A percentile compares a stretch with the other conserved stretches of the same genome.
phyloP scores from a whole-genome alignment of 2,888 invertebrate species.

The Drepanosiphum platanoidis region DNA sequence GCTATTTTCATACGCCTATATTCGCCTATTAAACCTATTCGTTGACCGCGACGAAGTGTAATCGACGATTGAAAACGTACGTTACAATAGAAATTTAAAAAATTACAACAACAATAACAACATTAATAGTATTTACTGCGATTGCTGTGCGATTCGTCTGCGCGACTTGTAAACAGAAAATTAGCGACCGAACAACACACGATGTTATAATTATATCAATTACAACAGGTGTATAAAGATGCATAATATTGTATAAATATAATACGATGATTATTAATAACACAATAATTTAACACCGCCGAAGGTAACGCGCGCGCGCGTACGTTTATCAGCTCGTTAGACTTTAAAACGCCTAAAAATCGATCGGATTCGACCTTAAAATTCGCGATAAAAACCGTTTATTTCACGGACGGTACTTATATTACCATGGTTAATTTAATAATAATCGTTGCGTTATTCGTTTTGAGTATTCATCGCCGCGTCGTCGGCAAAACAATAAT shows the following conservation, averaged over 20 bases:
- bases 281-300: too few relatives aligned
- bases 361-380: constrained; percentile 4
- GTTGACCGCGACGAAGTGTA: too few relatives aligned
- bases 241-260: not conserved
- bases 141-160: too few relatives aligned
- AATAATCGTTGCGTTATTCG: not conserved
- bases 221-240: not conserved
- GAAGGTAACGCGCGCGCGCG: not conserved
- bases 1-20: too few relatives aligned
- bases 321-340: not conserved
- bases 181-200: not conserved
- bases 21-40: too few relatives aligned
- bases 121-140: too few relatives aligned
- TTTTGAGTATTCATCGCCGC: too few relatives aligned
- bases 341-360: not conserved
- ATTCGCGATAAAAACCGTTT: not conserved
- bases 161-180: not conserved
- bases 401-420: not conserved
- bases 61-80: too few relatives aligned
- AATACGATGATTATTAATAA: too few relatives aligned
- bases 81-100: too few relatives aligned
- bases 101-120: too few relatives aligned
- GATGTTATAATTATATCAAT: not conserved
- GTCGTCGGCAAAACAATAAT: too few relatives aligned
- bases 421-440: not conserved